Percentiles rank a stretch among this genome's conserved stretches.
These are phyloP conservation scores for Ceramica pisi DNA, from an alignment of 2,888 invertebrate species.

Conservation along the genomic window DNA sequence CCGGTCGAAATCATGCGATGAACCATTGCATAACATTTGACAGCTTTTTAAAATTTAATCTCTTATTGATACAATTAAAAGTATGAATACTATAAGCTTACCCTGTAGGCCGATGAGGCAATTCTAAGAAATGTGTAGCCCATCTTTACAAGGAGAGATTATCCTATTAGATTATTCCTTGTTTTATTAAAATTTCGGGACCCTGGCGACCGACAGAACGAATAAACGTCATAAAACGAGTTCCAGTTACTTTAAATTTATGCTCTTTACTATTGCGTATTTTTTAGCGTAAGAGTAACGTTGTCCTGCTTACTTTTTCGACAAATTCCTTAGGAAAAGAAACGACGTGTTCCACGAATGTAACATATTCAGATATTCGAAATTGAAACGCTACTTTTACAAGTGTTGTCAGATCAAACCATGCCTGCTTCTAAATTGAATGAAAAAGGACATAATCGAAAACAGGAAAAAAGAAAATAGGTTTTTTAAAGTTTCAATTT, in stretches of 20 bases:
- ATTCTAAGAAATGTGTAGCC: conserved; percentile 86
- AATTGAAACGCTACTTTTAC: not conserved
- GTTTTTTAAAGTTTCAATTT: too few relatives aligned
- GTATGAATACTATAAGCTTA: conserved; percentile 71
- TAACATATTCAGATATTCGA: not conserved
- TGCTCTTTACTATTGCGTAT: not conserved
- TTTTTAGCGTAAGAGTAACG: not conserved
- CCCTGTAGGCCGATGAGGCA: conserved; percentile 84
- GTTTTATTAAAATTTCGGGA: conserved; percentile 68
- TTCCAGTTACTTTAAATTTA: not conserved
- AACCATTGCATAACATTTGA: conserved; percentile 84
- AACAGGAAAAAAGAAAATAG: not conserved
- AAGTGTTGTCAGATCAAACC: conserved; percentile 1
- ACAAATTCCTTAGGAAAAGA: not conserved
- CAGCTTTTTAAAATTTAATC: conserved; percentile 57
- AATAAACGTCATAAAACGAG: conserved; percentile 40
- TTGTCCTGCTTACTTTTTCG: not conserved
- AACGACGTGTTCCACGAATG: not conserved
- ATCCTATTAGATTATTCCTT: conserved; percentile 52
- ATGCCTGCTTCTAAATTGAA: not conserved
- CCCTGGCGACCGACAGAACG: conserved; percentile 72
- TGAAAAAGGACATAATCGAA: not conserved
- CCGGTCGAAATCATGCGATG: conserved; percentile 3
- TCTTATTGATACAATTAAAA: conserved; percentile 11
- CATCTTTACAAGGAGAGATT: conserved; percentile 73